phyloP scores from a whole-genome alignment of 1,140 invertebrate genomes.

The Hycleus phaleratus region DNA sequence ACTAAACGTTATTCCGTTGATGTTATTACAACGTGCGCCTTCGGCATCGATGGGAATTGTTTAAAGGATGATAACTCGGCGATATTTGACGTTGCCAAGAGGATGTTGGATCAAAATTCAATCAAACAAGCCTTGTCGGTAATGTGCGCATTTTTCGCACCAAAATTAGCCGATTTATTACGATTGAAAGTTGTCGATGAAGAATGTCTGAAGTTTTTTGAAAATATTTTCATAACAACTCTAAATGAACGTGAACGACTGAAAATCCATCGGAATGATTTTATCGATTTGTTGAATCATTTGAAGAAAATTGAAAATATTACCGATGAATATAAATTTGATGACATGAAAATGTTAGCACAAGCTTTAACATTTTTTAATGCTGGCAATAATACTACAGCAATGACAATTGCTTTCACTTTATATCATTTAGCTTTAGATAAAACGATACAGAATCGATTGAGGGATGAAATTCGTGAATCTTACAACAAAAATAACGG shows the following conservation, averaged over 20 bases:
- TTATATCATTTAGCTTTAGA: slow-evolving; percentile 52
- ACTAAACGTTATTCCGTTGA: slow-evolving; percentile 48
- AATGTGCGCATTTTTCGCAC: too few relatives aligned
- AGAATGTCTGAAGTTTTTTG: too few relatives aligned
- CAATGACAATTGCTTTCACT: slow-evolving; percentile 47
- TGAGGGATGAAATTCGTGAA: slow-evolving; percentile 49
- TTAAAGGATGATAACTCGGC: background rate
- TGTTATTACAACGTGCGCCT: slow-evolving; percentile 27
- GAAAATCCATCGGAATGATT: slow-evolving; percentile 3
- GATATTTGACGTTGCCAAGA: background rate
- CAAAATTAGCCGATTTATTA: slow-evolving; percentile 27
- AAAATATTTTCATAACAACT: too few relatives aligned
- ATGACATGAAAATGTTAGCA: slow-evolving; percentile 26
- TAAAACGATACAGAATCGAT: slow-evolving; percentile 50
- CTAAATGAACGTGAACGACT: background rate
- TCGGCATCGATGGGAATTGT: slow-evolving; percentile 41
- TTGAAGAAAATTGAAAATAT: slow-evolving; percentile 42
- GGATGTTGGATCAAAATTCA: too few relatives aligned
- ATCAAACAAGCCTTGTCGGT: too few relatives aligned
- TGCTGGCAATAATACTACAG: slow-evolving; percentile 58
- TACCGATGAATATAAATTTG: background rate
- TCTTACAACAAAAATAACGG: slow-evolving; percentile 20
- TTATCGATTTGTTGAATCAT: slow-evolving; percentile 30
- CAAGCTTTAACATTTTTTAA: slow-evolving; percentile 42
- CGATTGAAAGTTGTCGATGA: slow-evolving; percentile 38